Conservation (phyloP, 1,140 invertebrate genomes). For the Palaemon carinicauda region DNA sequence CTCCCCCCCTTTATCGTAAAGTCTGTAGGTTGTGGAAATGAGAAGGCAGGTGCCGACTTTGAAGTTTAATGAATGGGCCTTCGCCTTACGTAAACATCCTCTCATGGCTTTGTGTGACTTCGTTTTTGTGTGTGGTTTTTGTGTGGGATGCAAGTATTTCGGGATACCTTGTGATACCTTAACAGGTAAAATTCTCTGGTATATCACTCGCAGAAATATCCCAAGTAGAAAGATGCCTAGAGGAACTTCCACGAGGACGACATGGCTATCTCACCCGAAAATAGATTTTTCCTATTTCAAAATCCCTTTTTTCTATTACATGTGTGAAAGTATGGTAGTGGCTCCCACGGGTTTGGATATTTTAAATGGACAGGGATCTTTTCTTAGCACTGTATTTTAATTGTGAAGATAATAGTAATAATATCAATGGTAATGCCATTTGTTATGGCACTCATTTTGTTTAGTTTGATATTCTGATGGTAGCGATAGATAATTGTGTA, state of each 20-base stretch:
- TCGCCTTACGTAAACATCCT: background rate
- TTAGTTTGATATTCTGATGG: too few species aligned
- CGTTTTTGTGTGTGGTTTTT: background rate
- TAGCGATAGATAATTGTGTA: too few species aligned
- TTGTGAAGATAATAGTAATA: background rate
- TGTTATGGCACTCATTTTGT: too few species aligned
- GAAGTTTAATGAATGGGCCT: background rate
- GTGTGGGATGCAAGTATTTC: background rate
- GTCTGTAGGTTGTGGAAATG: background rate
- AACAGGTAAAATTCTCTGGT: too few species aligned
- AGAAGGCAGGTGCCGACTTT: background rate
- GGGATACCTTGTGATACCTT: too few species aligned
- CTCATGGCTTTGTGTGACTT: background rate
- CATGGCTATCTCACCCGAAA: too few species aligned
- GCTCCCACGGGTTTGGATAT: background rate
- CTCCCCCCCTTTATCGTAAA: too few species aligned
- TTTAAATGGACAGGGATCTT: background rate
- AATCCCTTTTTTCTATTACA: background rate
- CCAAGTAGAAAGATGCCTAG: too few species aligned
- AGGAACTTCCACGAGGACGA: too few species aligned
- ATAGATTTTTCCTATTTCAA: too few species aligned
- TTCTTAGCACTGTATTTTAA: background rate
- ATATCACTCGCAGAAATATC: too few species aligned
- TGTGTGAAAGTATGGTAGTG: conserved; percentile 8
- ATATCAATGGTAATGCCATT: too few species aligned